Evolutionary conservation across 2,888 invertebrate species (phyloP).

Genomic region (Meganola albula): DNA sequence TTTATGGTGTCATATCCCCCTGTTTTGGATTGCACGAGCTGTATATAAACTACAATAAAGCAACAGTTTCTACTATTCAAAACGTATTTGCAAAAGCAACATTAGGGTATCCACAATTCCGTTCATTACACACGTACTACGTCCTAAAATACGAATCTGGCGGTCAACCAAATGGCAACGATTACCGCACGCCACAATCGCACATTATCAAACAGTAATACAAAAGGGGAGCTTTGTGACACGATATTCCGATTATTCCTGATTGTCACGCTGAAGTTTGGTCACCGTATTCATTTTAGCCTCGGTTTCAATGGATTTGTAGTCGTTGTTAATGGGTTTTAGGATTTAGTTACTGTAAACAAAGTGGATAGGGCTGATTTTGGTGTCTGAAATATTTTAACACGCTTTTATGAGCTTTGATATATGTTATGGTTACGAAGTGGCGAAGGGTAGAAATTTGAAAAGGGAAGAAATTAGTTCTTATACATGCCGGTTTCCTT

Average conservation of each 20-base stretch:
- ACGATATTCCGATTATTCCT: constrained; percentile 4
- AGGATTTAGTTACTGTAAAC: no score
- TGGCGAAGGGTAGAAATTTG: no score
- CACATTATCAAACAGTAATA: constrained; percentile 13
- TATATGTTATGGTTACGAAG: no score
- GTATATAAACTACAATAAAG: no score
- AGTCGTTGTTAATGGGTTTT: background rate
- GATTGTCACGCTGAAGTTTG: constrained; percentile 2
- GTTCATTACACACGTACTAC: constrained; percentile 23
- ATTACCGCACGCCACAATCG: constrained; percentile 8
- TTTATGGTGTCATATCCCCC: no score
- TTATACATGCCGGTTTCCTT: no score
- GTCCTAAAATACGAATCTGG: constrained; percentile 18
- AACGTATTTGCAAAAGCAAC: constrained; percentile 3
- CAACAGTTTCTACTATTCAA: background rate
- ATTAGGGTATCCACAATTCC: constrained; percentile 15
- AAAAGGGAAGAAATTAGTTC: no score
- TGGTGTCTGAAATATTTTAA: no score
- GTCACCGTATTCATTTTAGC: constrained; percentile 5
- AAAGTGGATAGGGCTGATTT: no score
- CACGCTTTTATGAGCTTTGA: no score
- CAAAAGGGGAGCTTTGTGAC: constrained; percentile 7
- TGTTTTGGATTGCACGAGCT: no score
- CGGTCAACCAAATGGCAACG: constrained; percentile 15
- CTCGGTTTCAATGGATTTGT: constrained; percentile 2